Percentiles rank a stretch among this genome's conserved stretches.
Evolutionary conservation across 1,140 invertebrate genomes (phyloP).

Genomic region (Cyclargus thomasi): DNA sequence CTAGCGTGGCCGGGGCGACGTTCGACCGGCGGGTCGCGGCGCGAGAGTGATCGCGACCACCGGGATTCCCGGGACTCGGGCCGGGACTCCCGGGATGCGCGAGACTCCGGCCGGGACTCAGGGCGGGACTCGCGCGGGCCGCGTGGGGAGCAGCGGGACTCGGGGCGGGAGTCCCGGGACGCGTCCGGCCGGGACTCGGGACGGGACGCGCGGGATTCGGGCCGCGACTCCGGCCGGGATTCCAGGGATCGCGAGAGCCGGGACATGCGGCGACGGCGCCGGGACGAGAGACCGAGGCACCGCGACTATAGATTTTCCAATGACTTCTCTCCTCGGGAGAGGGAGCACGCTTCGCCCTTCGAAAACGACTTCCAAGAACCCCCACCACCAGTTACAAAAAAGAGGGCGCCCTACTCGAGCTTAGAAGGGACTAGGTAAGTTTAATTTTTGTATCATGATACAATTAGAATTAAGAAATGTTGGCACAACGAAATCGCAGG

Average conservation of each 20-base stretch:
- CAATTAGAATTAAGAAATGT: too few relatives aligned
- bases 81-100: conserved; percentile 27
- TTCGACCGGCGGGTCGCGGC: conserved; percentile 36
- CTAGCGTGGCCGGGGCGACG: conserved; percentile 63
- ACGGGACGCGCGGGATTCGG: conserved; percentile 37
- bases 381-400: conserved; percentile 48
- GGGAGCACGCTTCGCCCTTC: conserved; percentile 79
- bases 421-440: conserved; percentile 59
- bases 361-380: conserved; percentile 81
- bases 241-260: conserved; percentile 28
- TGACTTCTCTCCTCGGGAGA: conserved; percentile 75
- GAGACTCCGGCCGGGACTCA: conserved; percentile 39
- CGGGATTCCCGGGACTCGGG: conserved; percentile 38
- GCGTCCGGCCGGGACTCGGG: conserved; percentile 36
- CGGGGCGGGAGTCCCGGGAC: conserved; percentile 51
- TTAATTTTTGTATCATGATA: background rate
- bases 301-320: conserved; percentile 75
- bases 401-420: conserved; percentile 53
- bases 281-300: conserved; percentile 32
- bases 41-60: conserved; percentile 29
- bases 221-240: conserved; percentile 29
- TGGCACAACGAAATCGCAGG: too few relatives aligned
- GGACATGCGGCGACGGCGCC: conserved; percentile 30
- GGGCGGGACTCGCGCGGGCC: conserved; percentile 33
- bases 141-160: conserved; percentile 24